phyloP scores from a whole-genome alignment of 2,113 vertebrate species.

The Epinephelus cyanopodus region DNA sequence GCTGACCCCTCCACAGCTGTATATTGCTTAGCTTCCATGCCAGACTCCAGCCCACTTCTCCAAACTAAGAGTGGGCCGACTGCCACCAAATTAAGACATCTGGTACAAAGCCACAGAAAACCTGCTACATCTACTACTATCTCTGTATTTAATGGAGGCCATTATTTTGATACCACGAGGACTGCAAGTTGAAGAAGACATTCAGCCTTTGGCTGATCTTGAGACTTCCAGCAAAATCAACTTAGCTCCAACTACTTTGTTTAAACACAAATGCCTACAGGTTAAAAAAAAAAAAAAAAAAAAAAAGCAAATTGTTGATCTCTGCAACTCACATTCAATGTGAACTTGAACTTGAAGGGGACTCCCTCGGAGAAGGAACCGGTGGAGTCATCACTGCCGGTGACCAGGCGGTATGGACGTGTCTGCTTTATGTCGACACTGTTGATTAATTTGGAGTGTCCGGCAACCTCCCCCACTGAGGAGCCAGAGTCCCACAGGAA shows the following conservation, averaged over 20 bases:
- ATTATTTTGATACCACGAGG: neutral
- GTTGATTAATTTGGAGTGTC: constrained; percentile 95
- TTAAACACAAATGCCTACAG: neutral
- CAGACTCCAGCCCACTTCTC: no score
- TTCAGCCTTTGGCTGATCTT: neutral
- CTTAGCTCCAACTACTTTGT: neutral
- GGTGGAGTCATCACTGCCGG: constrained; percentile 91
- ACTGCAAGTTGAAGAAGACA: neutral
- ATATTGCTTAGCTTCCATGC: no score
- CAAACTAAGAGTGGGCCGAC: no score
- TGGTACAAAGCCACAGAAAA: constrained; percentile 7
- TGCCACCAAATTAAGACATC: neutral
- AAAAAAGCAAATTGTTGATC: neutral
- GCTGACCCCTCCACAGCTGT: no score
- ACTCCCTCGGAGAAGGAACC: constrained; percentile 93
- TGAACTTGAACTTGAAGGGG: constrained; percentile 96
- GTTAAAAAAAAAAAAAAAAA: no score
- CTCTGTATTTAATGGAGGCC: neutral
- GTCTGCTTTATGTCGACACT: constrained; percentile 93
- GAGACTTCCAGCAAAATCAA: neutral
- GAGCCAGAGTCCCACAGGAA: constrained; percentile 97
- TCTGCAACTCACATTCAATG: constrained; percentile 86
- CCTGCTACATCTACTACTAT: neutral
- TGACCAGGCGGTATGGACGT: constrained; percentile 91
- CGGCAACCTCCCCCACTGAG: constrained; percentile 91